These are phyloP conservation scores for Denticeps clupeoides DNA, from an alignment of 2,797 vertebrate genomes.

Conservation along the genomic window DNA sequence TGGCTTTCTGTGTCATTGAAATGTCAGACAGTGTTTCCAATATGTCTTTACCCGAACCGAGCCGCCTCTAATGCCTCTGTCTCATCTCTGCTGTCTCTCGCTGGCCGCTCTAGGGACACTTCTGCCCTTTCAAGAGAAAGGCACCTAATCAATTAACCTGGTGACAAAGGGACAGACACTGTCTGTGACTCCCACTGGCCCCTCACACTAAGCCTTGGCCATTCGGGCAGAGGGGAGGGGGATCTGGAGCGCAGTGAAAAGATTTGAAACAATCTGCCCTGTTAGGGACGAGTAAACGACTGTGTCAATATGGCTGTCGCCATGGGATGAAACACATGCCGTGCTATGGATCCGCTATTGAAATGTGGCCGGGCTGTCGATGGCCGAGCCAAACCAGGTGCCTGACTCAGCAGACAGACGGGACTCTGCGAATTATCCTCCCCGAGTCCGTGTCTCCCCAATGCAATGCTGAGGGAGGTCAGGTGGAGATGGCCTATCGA, in stretches of 20 bases:
- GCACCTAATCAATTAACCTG: conserved; percentile 18
- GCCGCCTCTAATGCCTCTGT: no score
- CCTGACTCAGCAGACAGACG: conserved; percentile 13
- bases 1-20: conserved; percentile 11
- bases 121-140: conserved; percentile 14
- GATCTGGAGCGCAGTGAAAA: background rate
- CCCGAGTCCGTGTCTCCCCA: conserved; percentile 11
- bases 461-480: conserved; percentile 12
- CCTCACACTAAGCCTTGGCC: background rate
- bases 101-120: conserved; percentile 10
- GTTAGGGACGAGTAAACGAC: conserved; percentile 9
- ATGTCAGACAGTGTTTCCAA: conserved; percentile 19
- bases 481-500: conserved; percentile 15
- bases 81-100: conserved; percentile 9
- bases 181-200: background rate
- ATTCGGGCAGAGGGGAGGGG: background rate
- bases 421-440: conserved; percentile 19
- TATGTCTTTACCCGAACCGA: conserved; percentile 21
- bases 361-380: conserved; percentile 24
- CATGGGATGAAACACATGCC: conserved; percentile 6
- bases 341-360: conserved; percentile 25
- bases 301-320: conserved; percentile 15
- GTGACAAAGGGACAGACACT: conserved; percentile 10
- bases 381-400: conserved; percentile 19
- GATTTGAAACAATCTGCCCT: conserved; percentile 8